Base-by-base conservation (phyloP, 2,888 invertebrate species). In the Acronicta leporina region DNA sequence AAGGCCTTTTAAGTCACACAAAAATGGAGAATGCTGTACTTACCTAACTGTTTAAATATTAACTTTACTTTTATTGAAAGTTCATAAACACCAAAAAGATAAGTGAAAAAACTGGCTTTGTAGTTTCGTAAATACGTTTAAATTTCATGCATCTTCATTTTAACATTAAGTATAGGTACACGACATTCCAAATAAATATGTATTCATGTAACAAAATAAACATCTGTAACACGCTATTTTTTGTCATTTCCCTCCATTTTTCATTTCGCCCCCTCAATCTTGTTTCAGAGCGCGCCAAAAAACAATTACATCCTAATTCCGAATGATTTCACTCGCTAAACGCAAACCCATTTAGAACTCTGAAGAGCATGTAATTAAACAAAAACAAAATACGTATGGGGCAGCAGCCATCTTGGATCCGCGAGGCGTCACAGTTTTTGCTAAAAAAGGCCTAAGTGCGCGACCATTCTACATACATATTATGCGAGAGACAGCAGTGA, bases 361-460 rank as follows among this genome's bases (percentile, higher is more conserved):
- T 81, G 73, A 75, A 82, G 73, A 78, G 75, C 76, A 71, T 73
- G 76, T 80, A 78, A 83, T 82, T 82, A 81, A 77, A 77, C 72
- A 67, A 74, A 81, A 81, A 82, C 80, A 80, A 79, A 69, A 69
- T 74, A 68, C 77, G 79, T 79, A 82, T 60, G 61, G n/a, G 77
- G 73, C 73, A 83, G 57, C 79, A 84, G 93, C 93, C 93, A 94
- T 94, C 92, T 94, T 93, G 92, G 73, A 84, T 89, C 82, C 87
- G 88, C 87, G 88, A 91, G 89, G 92, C 92, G 91, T 92, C 92
- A 91, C 90, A 87, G 84, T 87, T 87, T 69, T 74, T 84, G 82
- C 84, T 83, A 89, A 92, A 90, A 92, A 92, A 88, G 84, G 87
- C 87, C 86, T 91, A 93, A 92, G 92, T 90, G 89, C 87, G 82